A percentile compares a stretch with the other conserved stretches of the same genome.
phyloP scores from a whole-genome alignment of 2,113 vertebrate species.

The Suncus etruscus region DNA sequence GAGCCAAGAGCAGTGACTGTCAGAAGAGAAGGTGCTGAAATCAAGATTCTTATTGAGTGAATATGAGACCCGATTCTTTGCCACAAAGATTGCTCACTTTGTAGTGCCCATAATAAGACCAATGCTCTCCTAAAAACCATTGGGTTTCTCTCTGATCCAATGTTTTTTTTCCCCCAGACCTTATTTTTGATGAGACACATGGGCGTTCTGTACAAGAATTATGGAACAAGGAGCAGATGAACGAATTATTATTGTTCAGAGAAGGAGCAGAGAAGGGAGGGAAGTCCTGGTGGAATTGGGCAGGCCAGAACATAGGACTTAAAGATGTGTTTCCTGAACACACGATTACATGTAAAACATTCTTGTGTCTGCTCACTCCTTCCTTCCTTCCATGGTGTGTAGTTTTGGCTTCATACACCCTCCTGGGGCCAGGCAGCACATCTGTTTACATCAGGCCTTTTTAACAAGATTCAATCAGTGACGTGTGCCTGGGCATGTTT shows the following conservation, averaged over 20 bases:
- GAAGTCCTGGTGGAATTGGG: background rate
- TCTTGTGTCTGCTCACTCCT: slow-evolving; percentile 46
- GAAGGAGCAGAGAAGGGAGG: background rate
- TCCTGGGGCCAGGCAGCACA: slow-evolving; percentile 9
- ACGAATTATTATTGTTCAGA: background rate
- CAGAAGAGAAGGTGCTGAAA: background rate
- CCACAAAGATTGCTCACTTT: background rate
- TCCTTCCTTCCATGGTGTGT: slow-evolving; percentile 19
- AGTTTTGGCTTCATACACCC: slow-evolving; percentile 24
- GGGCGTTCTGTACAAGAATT: background rate
- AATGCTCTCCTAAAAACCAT: background rate
- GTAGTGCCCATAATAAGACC: too few relatives aligned
- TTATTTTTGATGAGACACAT: background rate
- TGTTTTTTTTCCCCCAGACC: background rate
- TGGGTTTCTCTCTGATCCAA: slow-evolving; percentile 38
- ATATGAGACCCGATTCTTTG: background rate
- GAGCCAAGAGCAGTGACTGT: background rate
- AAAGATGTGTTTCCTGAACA: slow-evolving; percentile 46
- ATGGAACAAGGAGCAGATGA: background rate
- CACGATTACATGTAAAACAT: slow-evolving; percentile 9
- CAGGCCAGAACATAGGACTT: background rate
- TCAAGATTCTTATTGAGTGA: background rate
- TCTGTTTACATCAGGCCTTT: slow-evolving; percentile 69
- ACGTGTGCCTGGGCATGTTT: slow-evolving; percentile 56
- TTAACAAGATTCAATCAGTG: slow-evolving; percentile 69